Evolutionary conservation across 1,140 invertebrate genomes (phyloP).

Genomic region (Scylla paramamosain): DNA sequence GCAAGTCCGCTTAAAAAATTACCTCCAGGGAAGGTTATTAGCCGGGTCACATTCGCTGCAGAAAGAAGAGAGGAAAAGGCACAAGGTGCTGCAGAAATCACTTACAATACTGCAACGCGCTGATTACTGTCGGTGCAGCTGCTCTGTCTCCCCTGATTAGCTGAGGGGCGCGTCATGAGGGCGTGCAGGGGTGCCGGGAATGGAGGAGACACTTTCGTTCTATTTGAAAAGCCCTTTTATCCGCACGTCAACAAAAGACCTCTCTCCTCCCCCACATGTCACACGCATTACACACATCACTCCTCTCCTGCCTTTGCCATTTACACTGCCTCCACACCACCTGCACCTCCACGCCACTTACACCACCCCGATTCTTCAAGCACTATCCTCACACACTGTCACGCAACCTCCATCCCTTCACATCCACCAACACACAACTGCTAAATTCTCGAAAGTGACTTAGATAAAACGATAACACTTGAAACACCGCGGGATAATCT

Average conservation of each 20-base stretch:
- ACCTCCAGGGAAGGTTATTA: constrained; percentile 47
- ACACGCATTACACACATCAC: background rate
- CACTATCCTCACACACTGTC: background rate
- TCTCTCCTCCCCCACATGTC: background rate
- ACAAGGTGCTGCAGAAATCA: background rate
- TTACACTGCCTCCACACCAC: background rate
- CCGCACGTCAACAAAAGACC: background rate
- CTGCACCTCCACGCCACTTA: no score
- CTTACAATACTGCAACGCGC: background rate
- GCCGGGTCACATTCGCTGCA: constrained; percentile 33
- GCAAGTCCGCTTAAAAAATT: constrained; percentile 10
- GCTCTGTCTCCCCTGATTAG: background rate
- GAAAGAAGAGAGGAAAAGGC: background rate
- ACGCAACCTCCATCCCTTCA: background rate
- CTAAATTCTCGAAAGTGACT: no score
- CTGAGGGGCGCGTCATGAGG: background rate
- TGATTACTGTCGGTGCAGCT: background rate
- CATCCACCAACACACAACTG: no score
- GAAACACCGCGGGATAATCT: no score
- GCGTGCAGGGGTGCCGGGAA: background rate
- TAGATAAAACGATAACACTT: no score
- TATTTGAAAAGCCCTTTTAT: background rate
- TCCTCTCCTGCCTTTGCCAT: background rate
- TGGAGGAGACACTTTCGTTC: background rate
- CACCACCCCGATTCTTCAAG: no score